Evolutionary conservation across 2,113 vertebrate genomes (phyloP).

Genomic region (Paedocypris sp.): DNA sequence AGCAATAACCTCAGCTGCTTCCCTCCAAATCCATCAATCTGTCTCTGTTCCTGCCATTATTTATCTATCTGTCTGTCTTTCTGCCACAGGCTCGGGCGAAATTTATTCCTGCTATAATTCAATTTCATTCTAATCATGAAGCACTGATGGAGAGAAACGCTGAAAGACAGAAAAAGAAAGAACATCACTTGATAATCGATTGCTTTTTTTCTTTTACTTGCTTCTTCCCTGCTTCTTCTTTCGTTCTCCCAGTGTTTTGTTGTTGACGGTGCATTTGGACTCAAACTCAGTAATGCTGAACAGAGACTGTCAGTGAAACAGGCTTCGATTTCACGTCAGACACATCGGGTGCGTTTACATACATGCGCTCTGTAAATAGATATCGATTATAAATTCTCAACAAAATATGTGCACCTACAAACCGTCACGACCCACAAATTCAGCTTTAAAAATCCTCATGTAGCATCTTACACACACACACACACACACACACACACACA

Average conservation of each 20-base stretch:
- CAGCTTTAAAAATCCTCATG: conserved; percentile 15
- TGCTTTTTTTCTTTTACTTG: conserved; percentile 31
- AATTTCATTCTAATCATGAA: conserved; percentile 36
- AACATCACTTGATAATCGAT: conserved; percentile 11
- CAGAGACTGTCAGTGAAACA: conserved; percentile 40
- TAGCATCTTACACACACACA: not conserved
- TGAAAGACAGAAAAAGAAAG: conserved; percentile 1
- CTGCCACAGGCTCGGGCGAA: not conserved
- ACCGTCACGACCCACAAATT: conserved; percentile 1
- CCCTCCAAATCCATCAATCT: conserved; percentile 24
- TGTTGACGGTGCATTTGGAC: not conserved
- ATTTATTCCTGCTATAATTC: conserved; percentile 25
- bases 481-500: conserved; percentile 2
- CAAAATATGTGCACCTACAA: conserved; percentile 42
- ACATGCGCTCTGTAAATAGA: conserved; percentile 59
- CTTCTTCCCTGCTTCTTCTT: not conserved
- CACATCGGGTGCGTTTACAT: conserved; percentile 51
- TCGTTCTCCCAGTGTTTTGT: conserved; percentile 13
- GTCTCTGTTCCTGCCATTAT: too few relatives aligned
- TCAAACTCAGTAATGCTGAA: conserved; percentile 18
- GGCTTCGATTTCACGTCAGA: conserved; percentile 61
- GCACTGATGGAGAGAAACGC: conserved; percentile 1
- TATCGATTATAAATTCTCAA: conserved; percentile 62
- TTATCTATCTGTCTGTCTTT: conserved; percentile 16
- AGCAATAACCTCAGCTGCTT: conserved; percentile 2